phyloP scores from a whole-genome alignment of 2,113 vertebrate genomes.

The Trinectes maculatus region DNA sequence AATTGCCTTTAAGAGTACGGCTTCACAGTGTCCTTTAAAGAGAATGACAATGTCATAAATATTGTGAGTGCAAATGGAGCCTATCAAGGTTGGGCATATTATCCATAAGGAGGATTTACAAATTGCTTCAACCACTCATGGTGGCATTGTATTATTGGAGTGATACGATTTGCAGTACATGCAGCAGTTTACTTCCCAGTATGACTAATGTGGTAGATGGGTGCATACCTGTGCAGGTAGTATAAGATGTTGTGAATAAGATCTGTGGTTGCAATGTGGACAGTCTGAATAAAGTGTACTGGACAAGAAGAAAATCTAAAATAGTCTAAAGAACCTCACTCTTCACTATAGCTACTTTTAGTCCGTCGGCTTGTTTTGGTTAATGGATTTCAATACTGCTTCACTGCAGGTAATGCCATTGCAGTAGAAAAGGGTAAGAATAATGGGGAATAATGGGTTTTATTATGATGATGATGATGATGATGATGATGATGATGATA shows the following conservation, averaged over 20 bases:
- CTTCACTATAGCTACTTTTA: no score
- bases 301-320: not conserved
- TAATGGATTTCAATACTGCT: no score
- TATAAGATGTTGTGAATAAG: constrained; percentile 21
- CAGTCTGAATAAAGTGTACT: constrained; percentile 1
- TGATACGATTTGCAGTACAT: constrained; percentile 38
- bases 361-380: no score
- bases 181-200: constrained; percentile 37
- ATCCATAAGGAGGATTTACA: constrained; percentile 34
- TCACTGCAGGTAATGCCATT: no score
- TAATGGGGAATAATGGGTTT: not conserved
- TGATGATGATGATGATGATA: no score
- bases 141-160: constrained; percentile 24
- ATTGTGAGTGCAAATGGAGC: constrained; percentile 20
- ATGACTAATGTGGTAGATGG: constrained; percentile 30
- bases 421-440: no score
- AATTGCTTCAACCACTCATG: constrained; percentile 48
- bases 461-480: no score
- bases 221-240: constrained; percentile 8
- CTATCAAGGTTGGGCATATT: constrained; percentile 28
- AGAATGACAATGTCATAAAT: constrained; percentile 25
- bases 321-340: not conserved
- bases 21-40: constrained; percentile 6
- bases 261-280: not conserved
- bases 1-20: constrained; percentile 2